Base-by-base conservation (phyloP, 2,888 invertebrate genomes). In the Lasioglossum calceatum region DNA sequence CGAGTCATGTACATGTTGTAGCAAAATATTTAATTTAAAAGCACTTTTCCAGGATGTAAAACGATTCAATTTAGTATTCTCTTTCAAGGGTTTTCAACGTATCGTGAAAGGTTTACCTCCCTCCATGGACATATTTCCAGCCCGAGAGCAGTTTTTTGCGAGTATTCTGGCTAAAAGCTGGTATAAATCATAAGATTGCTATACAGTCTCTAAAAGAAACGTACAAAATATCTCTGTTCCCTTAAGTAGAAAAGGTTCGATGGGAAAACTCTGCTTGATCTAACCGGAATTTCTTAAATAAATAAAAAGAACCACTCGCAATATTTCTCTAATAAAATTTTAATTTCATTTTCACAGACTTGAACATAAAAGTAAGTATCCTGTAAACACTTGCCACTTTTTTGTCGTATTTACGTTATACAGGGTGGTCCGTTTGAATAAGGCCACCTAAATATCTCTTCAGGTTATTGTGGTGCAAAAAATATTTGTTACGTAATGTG, bases 111-210 rank as follows among this genome's bases (percentile, higher is more conserved):
- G 86, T 89, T 88, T 79, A 81, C 77, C 75, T 70, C 83, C 74
- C 79, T 85, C 74, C 81, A 82, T 83, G 78, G 89, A 90, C 88
- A 91, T 91, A 91, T 92, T 91, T 91, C 90, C 92, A 87, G 87
- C 81, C 88, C 86, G 88, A 91, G 67, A 91, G 87, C 90, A 85
- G 82, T 91, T 92, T 94, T 93, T 92, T 93, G 91, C 89, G 86
- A 88, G 88, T 79, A 88, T 84, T 91, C 92, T 89, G 90, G 93
- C 94, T 95, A 95, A 95, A 95, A 95, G 95, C 95, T 92, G 91
- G 92, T 94, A 95, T 95, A 95, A 95, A 95, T 95, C 95, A 95
- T 89, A 84, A 88, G 91, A 81, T 78, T 86, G 82, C 85, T 73
- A 89, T 92, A 92, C 93, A 91, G 93, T 93, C 94, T 92, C 93